These are phyloP conservation scores for Himalopsyche kuldschensis DNA, from an alignment of 2,888 invertebrate genomes.

Conservation along the genomic window DNA sequence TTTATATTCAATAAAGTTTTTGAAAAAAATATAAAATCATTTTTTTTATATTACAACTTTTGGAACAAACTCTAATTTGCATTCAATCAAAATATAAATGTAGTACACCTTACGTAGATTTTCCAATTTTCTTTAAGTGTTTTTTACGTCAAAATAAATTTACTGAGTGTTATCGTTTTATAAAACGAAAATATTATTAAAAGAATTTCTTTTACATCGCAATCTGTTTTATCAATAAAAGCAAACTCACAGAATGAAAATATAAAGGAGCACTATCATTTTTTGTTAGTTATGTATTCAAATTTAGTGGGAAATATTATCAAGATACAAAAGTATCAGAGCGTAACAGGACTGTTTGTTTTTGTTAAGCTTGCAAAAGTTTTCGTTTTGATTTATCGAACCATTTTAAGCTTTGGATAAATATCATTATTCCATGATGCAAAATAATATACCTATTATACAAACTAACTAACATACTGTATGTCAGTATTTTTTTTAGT, in stretches of 20 bases:
- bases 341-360: background rate
- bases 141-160: background rate
- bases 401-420: background rate
- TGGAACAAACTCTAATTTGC: background rate
- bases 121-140: background rate
- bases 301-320: background rate
- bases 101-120: background rate
- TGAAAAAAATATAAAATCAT: too few species aligned
- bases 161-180: background rate
- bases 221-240: background rate
- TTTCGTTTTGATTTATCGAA: background rate
- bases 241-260: background rate
- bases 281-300: background rate
- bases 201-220: background rate
- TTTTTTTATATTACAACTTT: too few species aligned
- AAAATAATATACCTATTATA: too few species aligned
- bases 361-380: background rate
- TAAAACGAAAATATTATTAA: background rate
- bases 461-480: too few species aligned
- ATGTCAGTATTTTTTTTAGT: too few species aligned
- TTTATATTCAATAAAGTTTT: too few species aligned
- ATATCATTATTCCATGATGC: background rate
- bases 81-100: background rate
- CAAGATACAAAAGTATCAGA: background rate
- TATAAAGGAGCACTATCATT: background rate